phyloP scores from a whole-genome alignment of 2,888 invertebrate species.

The Thereva unica region DNA sequence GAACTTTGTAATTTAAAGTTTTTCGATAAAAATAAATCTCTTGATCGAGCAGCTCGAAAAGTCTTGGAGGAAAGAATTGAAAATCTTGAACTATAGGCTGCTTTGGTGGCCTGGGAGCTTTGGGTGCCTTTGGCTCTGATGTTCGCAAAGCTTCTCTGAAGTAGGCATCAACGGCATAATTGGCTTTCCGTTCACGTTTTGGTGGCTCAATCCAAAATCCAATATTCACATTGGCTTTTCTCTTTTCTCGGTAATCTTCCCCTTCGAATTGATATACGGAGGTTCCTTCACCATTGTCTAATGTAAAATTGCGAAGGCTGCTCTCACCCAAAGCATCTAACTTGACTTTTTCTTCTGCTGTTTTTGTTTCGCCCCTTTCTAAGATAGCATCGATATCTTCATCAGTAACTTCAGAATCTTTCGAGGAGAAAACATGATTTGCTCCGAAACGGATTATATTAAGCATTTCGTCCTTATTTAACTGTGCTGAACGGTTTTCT shows the following conservation, averaged over 20 bases:
- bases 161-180: constrained; percentile 98
- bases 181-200: constrained; percentile 97
- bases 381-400: constrained; percentile 96
- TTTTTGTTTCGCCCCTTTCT: constrained; percentile 87
- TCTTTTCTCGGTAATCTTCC: constrained; percentile 95
- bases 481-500: constrained; percentile 80
- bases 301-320: constrained; percentile 88
- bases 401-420: constrained; percentile 95
- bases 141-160: constrained; percentile 94
- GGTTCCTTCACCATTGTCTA: constrained; percentile 74
- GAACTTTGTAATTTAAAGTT: constrained; percentile 91
- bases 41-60: constrained; percentile 96
- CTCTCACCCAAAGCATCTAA: constrained; percentile 88
- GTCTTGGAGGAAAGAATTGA: constrained; percentile 96
- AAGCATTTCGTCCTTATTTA: constrained; percentile 98
- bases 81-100: constrained; percentile 99
- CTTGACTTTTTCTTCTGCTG: constrained; percentile 88
- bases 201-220: constrained; percentile 99
- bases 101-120: constrained; percentile 97
- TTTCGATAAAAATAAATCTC: constrained; percentile 97
- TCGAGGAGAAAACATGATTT: constrained; percentile 97
- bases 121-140: constrained; percentile 96
- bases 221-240: constrained; percentile 73
- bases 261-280: constrained; percentile 98
- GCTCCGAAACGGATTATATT: constrained; percentile 99